Evolutionary conservation across 1,140 invertebrate species (phyloP), one percentile per base, ranked within the genome.

Genomic region (Anoplolepis gracilipes): DNA sequence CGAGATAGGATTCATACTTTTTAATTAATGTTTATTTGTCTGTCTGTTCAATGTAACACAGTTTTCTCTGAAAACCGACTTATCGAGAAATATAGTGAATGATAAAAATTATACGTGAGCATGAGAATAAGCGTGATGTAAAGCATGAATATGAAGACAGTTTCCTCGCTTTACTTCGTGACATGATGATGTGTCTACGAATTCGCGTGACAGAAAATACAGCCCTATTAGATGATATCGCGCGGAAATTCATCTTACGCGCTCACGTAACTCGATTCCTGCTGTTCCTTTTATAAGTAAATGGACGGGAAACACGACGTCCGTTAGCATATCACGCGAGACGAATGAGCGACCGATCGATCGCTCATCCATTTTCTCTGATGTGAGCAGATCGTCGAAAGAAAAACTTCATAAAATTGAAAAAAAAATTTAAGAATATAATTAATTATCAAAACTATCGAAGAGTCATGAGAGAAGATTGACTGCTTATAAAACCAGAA

Each of bases 211-310:
- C 78, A 73, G 28, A 55, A 13, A 59, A 33, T 42, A 53, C 46
- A 22, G 2, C 28, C 30, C 10, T 33, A 70, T 49, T 64, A 81
- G 36, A 69, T 73, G 55, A 55, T 86, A 64, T 64, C 78, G 62
- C 46, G 13, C 79, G 78, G 70, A 65, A 72, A 59, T 59, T 19
- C 81, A 25, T 73, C 46, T 84, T 55, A 73, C 61, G 69, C 73
- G 72, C 75, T 67, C 76, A 30, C 55, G 79, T 62, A 77, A 64
- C 39, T 84, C 42, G 30, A 75, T 55, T 30, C 19, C 19, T n/a
- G 36, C 39, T 57, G 16, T 3, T 57, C 22, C 10, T 42, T 36
- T 13, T 0, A 39, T 57, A 55, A 70, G 78, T 72, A 57, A 49
- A 82, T 82, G 78, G 53, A 73, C 67, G 36, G 13, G 19, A 36